These are phyloP conservation scores for Epistrophella euchroma DNA, from an alignment of 2,888 invertebrate species.

Conservation along the genomic window DNA sequence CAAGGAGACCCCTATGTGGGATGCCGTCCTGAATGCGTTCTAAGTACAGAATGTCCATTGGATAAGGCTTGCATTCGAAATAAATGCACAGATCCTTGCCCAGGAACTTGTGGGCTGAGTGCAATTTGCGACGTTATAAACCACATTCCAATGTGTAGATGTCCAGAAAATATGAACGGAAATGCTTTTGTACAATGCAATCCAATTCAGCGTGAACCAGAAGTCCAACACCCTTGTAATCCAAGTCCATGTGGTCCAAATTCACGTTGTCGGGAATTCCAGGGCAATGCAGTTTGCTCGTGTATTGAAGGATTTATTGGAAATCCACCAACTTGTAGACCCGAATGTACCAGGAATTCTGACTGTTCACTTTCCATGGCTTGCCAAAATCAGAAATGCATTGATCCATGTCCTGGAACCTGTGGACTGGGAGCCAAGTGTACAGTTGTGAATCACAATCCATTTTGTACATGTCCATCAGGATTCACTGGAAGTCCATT, in stretches of 20 bases:
- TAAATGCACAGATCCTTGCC: constrained; percentile 92
- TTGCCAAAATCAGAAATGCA: constrained; percentile 92
- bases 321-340: constrained; percentile 90
- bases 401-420: constrained; percentile 91
- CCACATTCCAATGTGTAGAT: constrained; percentile 91
- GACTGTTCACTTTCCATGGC: constrained; percentile 90
- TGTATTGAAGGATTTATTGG: constrained; percentile 90
- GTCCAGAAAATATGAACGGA: constrained; percentile 88
- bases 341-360: constrained; percentile 91
- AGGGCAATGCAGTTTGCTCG: constrained; percentile 88
- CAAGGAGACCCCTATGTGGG: constrained; percentile 90
- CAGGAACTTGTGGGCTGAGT: constrained; percentile 90
- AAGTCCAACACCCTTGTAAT: constrained; percentile 87
- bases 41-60: constrained; percentile 89
- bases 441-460: constrained; percentile 91
- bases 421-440: constrained; percentile 90
- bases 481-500: constrained; percentile 91
- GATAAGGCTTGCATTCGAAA: constrained; percentile 89
- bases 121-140: constrained; percentile 91
- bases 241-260: constrained; percentile 91
- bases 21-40: constrained; percentile 92
- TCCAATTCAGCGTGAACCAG: constrained; percentile 77
- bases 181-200: constrained; percentile 88
- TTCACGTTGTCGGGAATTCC: constrained; percentile 87
- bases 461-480: constrained; percentile 90